These are phyloP conservation scores for Papilio dardanus DNA, from an alignment of 1,140 invertebrate genomes.

Conservation along the genomic window DNA sequence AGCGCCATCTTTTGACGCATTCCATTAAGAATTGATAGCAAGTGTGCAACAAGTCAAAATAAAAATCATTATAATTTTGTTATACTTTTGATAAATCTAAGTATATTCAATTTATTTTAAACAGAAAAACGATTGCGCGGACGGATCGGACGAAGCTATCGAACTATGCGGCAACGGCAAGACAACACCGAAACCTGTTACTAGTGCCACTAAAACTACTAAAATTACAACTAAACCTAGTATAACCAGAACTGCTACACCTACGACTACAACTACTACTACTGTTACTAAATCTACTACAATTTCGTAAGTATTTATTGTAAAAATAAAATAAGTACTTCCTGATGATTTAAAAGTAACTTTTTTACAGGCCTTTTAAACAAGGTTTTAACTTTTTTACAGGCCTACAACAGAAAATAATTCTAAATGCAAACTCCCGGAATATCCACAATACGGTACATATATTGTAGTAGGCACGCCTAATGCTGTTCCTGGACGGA, in stretches of 20 bases:
- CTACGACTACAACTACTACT: no score
- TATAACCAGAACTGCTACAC: no score
- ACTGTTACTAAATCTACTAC: no score
- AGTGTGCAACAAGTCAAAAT: no score
- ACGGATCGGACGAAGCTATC: slow-evolving; percentile 84
- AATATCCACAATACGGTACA: slow-evolving; percentile 42
- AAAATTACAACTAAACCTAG: background rate
- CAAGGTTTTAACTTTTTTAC: background rate
- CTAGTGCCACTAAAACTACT: background rate
- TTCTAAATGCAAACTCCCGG: slow-evolving; percentile 43
- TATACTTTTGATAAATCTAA: background rate
- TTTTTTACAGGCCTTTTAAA: no score
- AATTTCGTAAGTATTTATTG: no score
- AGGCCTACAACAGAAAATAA: background rate
- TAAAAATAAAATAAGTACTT: no score
- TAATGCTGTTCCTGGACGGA: slow-evolving; percentile 28
- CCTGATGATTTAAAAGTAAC: no score
- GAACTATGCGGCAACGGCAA: slow-evolving; percentile 47
- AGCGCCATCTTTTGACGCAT: no score
- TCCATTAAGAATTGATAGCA: no score
- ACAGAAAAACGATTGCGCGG: slow-evolving; percentile 77
- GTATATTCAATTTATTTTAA: background rate
- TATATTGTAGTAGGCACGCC: slow-evolving; percentile 33
- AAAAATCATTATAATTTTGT: no score
- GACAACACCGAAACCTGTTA: no score